phyloP scores from a whole-genome alignment of 2,113 vertebrate genomes.

The Cricetomys ansorgei region DNA sequence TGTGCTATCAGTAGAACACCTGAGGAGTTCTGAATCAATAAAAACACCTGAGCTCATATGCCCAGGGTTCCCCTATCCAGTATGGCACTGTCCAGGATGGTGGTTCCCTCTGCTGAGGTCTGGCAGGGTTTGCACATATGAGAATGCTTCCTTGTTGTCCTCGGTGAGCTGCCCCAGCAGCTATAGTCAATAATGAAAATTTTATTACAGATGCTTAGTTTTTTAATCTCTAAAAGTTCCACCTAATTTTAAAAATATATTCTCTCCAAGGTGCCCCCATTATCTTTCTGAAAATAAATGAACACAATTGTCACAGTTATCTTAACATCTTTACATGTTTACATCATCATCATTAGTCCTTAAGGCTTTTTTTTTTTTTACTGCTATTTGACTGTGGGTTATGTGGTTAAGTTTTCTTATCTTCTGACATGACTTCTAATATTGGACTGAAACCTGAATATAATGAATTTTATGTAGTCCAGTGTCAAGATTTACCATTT shows the following conservation, averaged over 20 bases:
- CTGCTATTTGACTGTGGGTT: not conserved
- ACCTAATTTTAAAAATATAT: not conserved
- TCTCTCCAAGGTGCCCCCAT: not conserved
- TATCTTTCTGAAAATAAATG: not conserved
- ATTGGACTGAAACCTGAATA: not conserved
- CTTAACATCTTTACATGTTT: not conserved
- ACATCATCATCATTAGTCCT: not conserved
- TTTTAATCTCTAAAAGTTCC: not conserved
- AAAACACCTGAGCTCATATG: no score
- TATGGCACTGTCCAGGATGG: no score
- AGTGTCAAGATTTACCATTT: not conserved
- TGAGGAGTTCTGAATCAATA: no score
- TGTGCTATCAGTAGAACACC: no score
- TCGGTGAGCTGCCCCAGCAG: no score
- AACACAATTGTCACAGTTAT: not conserved
- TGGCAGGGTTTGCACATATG: no score
- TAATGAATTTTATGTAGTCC: not conserved
- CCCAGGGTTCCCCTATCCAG: no score
- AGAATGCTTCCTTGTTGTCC: no score
- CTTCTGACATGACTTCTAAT: not conserved
- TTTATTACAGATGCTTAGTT: not conserved
- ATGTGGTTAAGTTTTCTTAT: not conserved
- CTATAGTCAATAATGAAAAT: not conserved
- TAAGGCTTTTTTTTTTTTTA: not conserved
- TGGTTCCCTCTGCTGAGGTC: no score